Evolutionary conservation across 1,140 invertebrate genomes (phyloP).

Genomic region (Battus philenor): DNA sequence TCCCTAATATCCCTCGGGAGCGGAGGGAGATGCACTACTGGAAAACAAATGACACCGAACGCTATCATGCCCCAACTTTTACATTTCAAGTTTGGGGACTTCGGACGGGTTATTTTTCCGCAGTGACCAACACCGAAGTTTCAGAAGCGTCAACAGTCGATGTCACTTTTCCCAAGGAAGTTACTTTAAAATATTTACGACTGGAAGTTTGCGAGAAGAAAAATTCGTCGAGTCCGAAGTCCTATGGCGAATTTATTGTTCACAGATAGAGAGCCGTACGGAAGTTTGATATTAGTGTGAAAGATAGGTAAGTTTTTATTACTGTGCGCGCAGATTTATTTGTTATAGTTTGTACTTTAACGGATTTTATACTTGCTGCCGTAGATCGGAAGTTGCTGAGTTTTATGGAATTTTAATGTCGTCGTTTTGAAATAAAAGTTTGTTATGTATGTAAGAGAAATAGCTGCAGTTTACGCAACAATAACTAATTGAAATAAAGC

Average conservation of each 20-base stretch:
- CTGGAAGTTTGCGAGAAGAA: slow-evolving; percentile 45
- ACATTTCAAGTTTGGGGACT: slow-evolving; percentile 53
- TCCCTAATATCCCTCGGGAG: slow-evolving; percentile 28
- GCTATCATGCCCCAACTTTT: slow-evolving; percentile 49
- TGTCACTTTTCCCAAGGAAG: slow-evolving; percentile 58
- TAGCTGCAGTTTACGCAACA: not conserved
- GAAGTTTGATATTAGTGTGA: slow-evolving; percentile 41
- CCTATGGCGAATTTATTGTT: slow-evolving; percentile 56
- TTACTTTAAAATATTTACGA: slow-evolving; percentile 72
- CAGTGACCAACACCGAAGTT: slow-evolving; percentile 52
- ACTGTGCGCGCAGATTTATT: slow-evolving; percentile 53
- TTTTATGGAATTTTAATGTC: slow-evolving; percentile 1
- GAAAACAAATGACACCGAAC: slow-evolving; percentile 42
- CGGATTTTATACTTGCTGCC: slow-evolving; percentile 19
- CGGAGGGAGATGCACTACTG: slow-evolving; percentile 38
- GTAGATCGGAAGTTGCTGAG: not conserved
- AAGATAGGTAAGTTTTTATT: slow-evolving; percentile 48
- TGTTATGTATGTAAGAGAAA: no score
- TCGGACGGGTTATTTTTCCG: slow-evolving; percentile 57
- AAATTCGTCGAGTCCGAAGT: slow-evolving; percentile 44
- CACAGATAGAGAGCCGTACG: slow-evolving; percentile 34
- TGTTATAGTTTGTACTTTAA: slow-evolving; percentile 39
- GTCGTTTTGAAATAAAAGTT: no score
- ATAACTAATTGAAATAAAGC: slow-evolving; percentile 19
- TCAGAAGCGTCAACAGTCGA: slow-evolving; percentile 53